phyloP scores from a whole-genome alignment of 2,113 vertebrate species.

The Ceratotherium simum region DNA sequence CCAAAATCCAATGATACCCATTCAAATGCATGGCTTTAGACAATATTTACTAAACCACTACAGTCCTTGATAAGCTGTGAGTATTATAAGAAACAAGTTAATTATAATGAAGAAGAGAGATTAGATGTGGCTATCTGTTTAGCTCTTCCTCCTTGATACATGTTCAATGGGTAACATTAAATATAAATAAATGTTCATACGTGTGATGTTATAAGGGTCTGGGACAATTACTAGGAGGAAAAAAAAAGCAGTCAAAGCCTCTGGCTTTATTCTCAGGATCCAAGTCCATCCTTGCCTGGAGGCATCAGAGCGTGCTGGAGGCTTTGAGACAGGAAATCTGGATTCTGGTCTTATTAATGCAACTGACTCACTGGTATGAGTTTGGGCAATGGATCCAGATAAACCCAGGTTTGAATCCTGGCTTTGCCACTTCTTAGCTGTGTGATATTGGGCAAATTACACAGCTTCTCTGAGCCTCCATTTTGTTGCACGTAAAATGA shows the following conservation, averaged over 20 bases:
- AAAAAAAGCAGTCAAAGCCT: neutral
- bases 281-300: neutral
- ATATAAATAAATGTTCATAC: neutral
- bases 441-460: neutral
- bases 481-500: conserved; percentile 8
- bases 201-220: neutral
- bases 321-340: neutral
- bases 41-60: neutral
- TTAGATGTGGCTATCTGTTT: neutral
- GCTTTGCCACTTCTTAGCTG: neutral
- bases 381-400: neutral
- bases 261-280: neutral
- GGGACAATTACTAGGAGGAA: neutral
- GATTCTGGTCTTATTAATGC: neutral
- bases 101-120: neutral
- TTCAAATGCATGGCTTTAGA: neutral
- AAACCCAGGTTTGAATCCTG: neutral
- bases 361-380: neutral
- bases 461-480: neutral
- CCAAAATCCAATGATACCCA: neutral
- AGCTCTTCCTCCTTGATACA: neutral
- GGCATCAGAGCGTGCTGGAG: neutral
- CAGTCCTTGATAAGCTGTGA: neutral
- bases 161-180: neutral
- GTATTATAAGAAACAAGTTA: neutral